These are phyloP conservation scores for Notodonta ziczac DNA, from an alignment of 2,888 invertebrate genomes.

Conservation along the genomic window DNA sequence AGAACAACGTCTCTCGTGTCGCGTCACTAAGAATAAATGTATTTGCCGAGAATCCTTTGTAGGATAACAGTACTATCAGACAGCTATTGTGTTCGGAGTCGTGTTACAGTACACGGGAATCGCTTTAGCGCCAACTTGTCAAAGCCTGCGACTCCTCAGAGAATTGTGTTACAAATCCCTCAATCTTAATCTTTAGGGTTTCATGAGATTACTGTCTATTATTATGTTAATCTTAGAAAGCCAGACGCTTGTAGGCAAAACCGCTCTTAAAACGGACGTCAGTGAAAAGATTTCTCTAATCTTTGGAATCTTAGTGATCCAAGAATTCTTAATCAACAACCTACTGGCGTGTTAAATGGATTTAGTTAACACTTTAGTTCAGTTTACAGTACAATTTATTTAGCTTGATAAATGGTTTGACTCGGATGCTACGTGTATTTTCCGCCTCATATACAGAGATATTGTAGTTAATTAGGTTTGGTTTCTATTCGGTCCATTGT, in stretches of 20 bases:
- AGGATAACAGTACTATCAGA: slow-evolving; percentile 34
- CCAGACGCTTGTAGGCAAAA: slow-evolving; percentile 13
- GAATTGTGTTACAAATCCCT: slow-evolving; percentile 31
- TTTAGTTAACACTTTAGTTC: not conserved
- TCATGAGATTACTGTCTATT: slow-evolving; percentile 24
- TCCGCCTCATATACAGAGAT: no score
- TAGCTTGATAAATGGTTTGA: not conserved
- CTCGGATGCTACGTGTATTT: not conserved
- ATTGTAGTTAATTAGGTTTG: no score
- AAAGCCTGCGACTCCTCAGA: slow-evolving; percentile 25
- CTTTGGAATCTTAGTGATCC: not conserved
- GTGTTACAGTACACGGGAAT: slow-evolving; percentile 29
- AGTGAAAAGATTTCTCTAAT: slow-evolving; percentile 3
- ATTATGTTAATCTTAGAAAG: slow-evolving; percentile 23
- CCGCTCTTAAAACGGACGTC: slow-evolving; percentile 6
- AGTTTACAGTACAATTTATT: not conserved
- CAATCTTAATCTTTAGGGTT: slow-evolving; percentile 24
- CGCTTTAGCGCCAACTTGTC: slow-evolving; percentile 31
- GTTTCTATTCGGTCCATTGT: no score
- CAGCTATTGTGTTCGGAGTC: slow-evolving; percentile 34
- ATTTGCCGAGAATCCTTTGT: slow-evolving; percentile 33
- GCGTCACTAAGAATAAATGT: slow-evolving; percentile 33
- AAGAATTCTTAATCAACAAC: not conserved
- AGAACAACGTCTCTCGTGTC: slow-evolving; percentile 10
- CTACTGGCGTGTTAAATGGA: not conserved